Evolutionary conservation across 2,888 invertebrate species (phyloP).

Genomic region (Drosophila diplacantha): DNA sequence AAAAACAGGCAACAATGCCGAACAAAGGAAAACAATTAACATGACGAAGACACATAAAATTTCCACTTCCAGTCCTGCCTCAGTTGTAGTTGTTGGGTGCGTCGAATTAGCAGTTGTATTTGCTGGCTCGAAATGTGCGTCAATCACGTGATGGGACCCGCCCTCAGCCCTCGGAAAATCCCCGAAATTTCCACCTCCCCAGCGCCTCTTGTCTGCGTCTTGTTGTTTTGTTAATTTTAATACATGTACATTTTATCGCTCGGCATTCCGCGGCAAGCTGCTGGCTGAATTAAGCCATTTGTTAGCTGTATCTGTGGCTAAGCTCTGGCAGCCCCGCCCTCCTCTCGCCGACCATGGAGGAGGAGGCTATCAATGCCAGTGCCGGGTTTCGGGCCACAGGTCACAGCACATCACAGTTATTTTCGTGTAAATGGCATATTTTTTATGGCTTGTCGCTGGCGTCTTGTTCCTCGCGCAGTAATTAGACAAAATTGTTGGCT

Average conservation of each 20-base stretch:
- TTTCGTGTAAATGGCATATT: constrained; percentile 59
- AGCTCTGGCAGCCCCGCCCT: constrained; percentile 16
- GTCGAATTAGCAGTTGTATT: constrained; percentile 47
- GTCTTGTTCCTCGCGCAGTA: constrained; percentile 42
- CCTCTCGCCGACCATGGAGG: not conserved
- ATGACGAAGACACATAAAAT: constrained; percentile 71
- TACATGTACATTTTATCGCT: constrained; percentile 53
- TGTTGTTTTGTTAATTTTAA: constrained; percentile 61
- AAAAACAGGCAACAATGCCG: constrained; percentile 38
- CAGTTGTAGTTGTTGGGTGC: constrained; percentile 37
- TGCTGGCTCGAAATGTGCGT: constrained; percentile 54
- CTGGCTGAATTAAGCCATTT: constrained; percentile 39
- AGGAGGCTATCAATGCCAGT: constrained; percentile 32
- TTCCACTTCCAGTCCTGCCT: constrained; percentile 33
- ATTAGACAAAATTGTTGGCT: constrained; percentile 56
- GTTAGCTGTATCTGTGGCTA: constrained; percentile 42
- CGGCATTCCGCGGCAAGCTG: constrained; percentile 30
- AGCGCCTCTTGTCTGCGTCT: constrained; percentile 40
- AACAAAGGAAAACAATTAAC: constrained; percentile 69
- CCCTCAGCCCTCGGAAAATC: constrained; percentile 22
- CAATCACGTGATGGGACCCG: constrained; percentile 62
- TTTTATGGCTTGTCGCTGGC: constrained; percentile 50
- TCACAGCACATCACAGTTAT: constrained; percentile 53
- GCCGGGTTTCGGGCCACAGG: constrained; percentile 24
- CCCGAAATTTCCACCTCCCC: constrained; percentile 9